Percentiles rank a stretch among this genome's conserved stretches.
phyloP scores from a whole-genome alignment of 1,140 invertebrate genomes.

The Papilio glaucus region DNA sequence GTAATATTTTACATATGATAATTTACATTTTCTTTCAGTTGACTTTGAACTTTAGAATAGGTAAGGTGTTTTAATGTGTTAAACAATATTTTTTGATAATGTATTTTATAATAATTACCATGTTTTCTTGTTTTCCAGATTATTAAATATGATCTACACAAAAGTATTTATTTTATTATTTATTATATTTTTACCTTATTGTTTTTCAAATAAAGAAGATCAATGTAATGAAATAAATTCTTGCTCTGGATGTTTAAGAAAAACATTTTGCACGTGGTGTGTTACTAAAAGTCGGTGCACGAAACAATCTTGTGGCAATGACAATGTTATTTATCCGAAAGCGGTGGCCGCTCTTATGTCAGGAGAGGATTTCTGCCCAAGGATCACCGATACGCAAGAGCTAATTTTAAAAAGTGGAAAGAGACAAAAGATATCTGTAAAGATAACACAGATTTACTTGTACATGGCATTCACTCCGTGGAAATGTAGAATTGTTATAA shows the following conservation, averaged over 20 bases:
- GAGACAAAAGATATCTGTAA: slow-evolving; percentile 54
- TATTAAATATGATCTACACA: slow-evolving; percentile 1
- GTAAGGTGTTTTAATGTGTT: neutral
- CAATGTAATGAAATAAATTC: slow-evolving; percentile 52
- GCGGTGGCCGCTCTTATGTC: slow-evolving; percentile 58
- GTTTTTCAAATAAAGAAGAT: slow-evolving; percentile 40
- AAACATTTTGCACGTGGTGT: slow-evolving; percentile 62
- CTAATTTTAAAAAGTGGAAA: slow-evolving; percentile 57
- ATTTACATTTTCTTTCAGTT: slow-evolving; percentile 8
- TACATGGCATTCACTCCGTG: slow-evolving; percentile 73
- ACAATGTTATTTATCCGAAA: slow-evolving; percentile 65
- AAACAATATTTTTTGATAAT: neutral
- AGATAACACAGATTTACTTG: slow-evolving; percentile 70
- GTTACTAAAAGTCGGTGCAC: slow-evolving; percentile 69
- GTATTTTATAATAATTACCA: neutral
- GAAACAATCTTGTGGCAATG: slow-evolving; percentile 65
- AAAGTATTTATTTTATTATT: neutral
- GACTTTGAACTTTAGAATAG: slow-evolving; percentile 6
- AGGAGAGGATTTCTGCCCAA: slow-evolving; percentile 63
- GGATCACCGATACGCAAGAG: slow-evolving; percentile 52
- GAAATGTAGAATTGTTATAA: slow-evolving; percentile 65
- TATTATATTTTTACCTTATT: slow-evolving; percentile 10
- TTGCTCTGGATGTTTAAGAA: slow-evolving; percentile 55
- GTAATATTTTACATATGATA: neutral
- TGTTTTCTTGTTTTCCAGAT: neutral